Evolutionary conservation across 2,888 invertebrate species (phyloP).

Genomic region (Lydus trimaculatus): DNA sequence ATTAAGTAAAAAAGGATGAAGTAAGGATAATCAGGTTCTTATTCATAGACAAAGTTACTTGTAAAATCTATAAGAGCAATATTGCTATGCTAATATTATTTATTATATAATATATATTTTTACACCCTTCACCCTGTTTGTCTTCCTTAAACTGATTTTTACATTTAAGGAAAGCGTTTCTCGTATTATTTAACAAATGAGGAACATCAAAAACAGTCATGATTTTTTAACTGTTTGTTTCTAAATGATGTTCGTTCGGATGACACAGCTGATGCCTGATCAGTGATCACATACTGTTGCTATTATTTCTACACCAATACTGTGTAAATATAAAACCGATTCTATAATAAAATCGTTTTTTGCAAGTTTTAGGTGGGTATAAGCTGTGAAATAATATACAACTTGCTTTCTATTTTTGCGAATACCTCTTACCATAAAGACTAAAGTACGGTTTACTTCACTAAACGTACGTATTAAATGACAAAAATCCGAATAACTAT

Average conservation of each 20-base stretch:
- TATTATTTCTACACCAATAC: not conserved
- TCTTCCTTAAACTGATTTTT: conserved; percentile 9
- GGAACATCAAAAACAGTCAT: conserved; percentile 6
- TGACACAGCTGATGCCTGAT: not conserved
- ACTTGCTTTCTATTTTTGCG: not conserved
- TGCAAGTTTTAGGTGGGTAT: not conserved
- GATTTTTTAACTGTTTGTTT: not conserved
- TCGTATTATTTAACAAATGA: conserved; percentile 18
- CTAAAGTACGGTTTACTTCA: not conserved
- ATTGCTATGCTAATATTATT: no score
- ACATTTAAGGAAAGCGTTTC: conserved; percentile 9
- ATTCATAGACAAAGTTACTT: no score
- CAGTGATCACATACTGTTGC: not conserved
- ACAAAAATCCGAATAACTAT: no score
- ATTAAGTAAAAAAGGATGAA: no score
- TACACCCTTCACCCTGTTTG: no score
- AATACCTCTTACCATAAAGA: not conserved
- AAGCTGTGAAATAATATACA: not conserved
- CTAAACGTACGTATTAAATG: not conserved
- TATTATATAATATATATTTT: no score
- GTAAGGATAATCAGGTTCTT: no score
- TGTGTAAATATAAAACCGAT: not conserved
- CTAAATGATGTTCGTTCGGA: not conserved
- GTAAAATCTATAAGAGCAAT: no score
- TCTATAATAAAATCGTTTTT: not conserved